Percentiles rank a stretch among this genome's conserved stretches.
These are phyloP conservation scores for Luperina testacea DNA, from an alignment of 2,888 invertebrate genomes.

Conservation along the genomic window DNA sequence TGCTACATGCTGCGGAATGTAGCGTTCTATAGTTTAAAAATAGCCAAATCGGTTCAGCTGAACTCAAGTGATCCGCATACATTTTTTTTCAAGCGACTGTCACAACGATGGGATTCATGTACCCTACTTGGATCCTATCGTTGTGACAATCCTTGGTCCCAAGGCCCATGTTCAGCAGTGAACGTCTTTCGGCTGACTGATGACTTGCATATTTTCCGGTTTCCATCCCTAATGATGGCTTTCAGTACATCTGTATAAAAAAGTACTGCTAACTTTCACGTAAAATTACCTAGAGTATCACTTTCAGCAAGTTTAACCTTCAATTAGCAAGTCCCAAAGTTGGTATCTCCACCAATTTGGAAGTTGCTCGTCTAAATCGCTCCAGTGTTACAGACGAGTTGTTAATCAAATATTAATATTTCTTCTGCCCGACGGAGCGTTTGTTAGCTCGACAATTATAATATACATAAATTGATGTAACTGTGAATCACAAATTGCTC, in stretches of 20 bases:
- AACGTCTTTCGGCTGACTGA: background rate
- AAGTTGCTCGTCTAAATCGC: constrained; percentile 20
- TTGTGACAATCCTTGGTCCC: background rate
- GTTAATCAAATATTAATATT: constrained; percentile 43
- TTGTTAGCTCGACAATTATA: constrained; percentile 33
- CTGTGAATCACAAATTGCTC: constrained; percentile 35
- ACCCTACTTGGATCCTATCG: too few species aligned
- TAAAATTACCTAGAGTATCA: background rate
- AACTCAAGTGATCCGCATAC: too few species aligned
- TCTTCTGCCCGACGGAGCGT: background rate
- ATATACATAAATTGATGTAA: constrained; percentile 40
- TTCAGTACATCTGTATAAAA: background rate
- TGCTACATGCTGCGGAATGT: background rate
- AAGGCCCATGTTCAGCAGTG: background rate
- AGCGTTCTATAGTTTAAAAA: too few species aligned
- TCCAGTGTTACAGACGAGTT: constrained; percentile 14
- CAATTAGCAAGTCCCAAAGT: constrained; percentile 10
- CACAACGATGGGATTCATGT: too few species aligned
- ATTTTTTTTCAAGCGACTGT: too few species aligned
- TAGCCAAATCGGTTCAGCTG: too few species aligned
- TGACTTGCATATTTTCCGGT: background rate
- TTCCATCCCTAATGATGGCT: background rate
- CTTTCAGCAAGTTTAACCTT: constrained; percentile 20
- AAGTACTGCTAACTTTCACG: background rate
- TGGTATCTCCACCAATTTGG: constrained; percentile 19